Percentiles rank a stretch among this genome's conserved stretches.
These are phyloP conservation scores for Sebastes iracundus DNA, from an alignment of 2,797 vertebrate species.

Conservation along the genomic window DNA sequence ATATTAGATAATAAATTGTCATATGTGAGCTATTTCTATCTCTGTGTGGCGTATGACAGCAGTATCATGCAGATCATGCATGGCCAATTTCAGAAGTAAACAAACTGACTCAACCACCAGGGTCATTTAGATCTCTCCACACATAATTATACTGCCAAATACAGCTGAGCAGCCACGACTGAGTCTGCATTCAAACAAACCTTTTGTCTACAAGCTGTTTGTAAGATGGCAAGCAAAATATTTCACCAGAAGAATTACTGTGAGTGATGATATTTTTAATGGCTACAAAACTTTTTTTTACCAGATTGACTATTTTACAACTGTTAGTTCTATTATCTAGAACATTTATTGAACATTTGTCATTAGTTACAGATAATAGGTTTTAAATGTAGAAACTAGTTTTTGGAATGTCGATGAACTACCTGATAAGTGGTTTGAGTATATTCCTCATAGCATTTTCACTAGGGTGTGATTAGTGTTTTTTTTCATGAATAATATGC, in stretches of 20 bases:
- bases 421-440: no score
- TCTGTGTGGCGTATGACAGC: background rate
- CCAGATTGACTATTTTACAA: background rate
- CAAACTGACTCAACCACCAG: conserved; percentile 21
- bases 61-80: conserved; percentile 1
- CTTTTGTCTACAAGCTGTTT: background rate
- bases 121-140: conserved; percentile 20
- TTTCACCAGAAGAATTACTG: background rate
- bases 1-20: background rate
- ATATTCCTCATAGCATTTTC: no score
- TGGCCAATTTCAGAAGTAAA: conserved; percentile 23
- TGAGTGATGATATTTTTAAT: background rate
- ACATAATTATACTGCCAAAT: conserved; percentile 26
- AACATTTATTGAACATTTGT: no score
- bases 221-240: background rate
- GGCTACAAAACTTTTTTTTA: background rate
- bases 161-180: background rate
- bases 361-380: background rate
- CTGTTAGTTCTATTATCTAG: background rate
- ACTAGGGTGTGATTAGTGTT: no score
- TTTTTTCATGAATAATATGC: no score
- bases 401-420: background rate
- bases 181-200: no score
- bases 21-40: background rate
- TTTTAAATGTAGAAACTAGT: background rate